Evolutionary conservation across 1,140 invertebrate species (phyloP).

Genomic region (Zaprionus inermis): DNA sequence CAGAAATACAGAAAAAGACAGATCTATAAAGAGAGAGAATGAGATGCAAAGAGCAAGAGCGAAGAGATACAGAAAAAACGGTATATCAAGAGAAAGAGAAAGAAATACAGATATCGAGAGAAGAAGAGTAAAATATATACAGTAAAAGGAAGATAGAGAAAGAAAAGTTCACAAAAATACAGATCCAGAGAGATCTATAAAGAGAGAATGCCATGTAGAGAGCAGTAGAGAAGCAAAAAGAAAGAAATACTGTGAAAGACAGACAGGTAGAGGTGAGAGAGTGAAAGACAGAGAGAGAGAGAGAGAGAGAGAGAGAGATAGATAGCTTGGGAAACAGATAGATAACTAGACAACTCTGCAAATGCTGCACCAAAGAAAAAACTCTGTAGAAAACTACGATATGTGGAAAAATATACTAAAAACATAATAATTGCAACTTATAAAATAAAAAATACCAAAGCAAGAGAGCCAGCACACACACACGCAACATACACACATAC

Average conservation of each 20-base stretch:
- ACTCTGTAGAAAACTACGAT: not conserved
- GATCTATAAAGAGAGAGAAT: not conserved
- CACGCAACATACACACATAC: too few species aligned
- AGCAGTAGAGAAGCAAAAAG: too few species aligned
- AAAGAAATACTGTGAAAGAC: too few species aligned
- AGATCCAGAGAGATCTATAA: too few species aligned
- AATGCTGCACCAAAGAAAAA: not conserved
- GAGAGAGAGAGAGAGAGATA: too few species aligned
- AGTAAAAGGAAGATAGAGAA: not conserved
- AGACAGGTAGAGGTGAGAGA: too few species aligned
- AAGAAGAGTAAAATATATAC: too few species aligned
- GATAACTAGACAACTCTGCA: too few species aligned
- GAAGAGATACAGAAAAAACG: not conserved
- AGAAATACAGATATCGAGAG: not conserved
- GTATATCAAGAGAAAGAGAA: not conserved
- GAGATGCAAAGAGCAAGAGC: not conserved
- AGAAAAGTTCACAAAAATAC: not conserved
- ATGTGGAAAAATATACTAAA: not conserved
- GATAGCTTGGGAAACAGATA: too few species aligned
- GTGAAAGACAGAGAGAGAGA: too few species aligned
- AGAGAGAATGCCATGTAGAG: too few species aligned
- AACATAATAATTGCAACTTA: constrained; percentile 6
- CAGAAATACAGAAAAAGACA: not conserved
- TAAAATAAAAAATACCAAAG: not conserved
- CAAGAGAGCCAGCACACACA: too few species aligned